These are phyloP conservation scores for Clistopyga incitator DNA, from an alignment of 2,888 invertebrate genomes.

Conservation along the genomic window DNA sequence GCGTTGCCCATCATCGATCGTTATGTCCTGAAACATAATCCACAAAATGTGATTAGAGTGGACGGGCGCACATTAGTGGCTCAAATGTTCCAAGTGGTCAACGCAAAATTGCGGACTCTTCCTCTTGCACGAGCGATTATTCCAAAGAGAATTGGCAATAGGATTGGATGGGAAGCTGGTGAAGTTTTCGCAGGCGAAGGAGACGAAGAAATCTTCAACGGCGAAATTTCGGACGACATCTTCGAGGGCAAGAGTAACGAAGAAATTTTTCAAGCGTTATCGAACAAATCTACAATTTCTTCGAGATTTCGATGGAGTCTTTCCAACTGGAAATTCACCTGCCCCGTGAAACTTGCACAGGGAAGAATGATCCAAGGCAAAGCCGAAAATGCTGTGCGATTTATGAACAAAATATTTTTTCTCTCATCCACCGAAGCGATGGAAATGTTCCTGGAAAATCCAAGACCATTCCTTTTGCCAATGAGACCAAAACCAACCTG, in stretches of 20 bases:
- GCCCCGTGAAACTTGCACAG: conserved; percentile 88
- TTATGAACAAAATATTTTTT: conserved; percentile 88
- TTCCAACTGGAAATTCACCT: conserved; percentile 87
- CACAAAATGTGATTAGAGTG: conserved; percentile 86
- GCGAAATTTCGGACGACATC: conserved; percentile 63
- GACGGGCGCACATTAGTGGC: conserved; percentile 86
- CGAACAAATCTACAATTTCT: conserved; percentile 76
- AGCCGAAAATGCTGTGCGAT: conserved; percentile 86
- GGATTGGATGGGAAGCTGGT: conserved; percentile 59
- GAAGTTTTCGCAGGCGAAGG: conserved; percentile 56
- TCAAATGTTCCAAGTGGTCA: conserved; percentile 85
- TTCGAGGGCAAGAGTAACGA: conserved; percentile 74
- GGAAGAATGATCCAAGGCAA: conserved; percentile 86
- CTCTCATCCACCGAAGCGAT: conserved; percentile 85
- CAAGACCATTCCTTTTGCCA: conserved; percentile 86
- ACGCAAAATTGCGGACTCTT: conserved; percentile 83
- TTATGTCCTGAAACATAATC: conserved; percentile 85
- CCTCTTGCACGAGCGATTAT: conserved; percentile 80
- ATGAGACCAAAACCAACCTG: conserved; percentile 87
- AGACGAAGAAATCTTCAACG: not conserved
- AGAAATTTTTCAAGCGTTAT: conserved; percentile 79
- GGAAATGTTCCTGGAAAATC: conserved; percentile 87
- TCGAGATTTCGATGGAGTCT: conserved; percentile 84
- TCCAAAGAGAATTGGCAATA: conserved; percentile 76
- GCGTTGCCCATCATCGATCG: conserved; percentile 85